Conservation (phyloP, 2,113 vertebrate species). For the Dascyllus trimaculatus region DNA sequence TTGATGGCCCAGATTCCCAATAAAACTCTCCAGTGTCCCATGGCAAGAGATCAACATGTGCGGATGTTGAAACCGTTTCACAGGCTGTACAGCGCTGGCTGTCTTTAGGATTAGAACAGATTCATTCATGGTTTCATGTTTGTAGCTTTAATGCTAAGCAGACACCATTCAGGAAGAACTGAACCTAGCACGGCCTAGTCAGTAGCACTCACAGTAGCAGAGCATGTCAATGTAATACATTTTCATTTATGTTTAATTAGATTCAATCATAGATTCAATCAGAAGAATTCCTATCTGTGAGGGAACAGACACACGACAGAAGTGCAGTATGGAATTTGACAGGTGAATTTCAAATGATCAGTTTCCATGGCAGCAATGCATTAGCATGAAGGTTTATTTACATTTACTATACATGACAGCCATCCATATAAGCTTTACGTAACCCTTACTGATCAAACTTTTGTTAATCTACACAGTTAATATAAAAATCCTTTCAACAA, state of each 20-base stretch:
- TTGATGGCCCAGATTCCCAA: slow-evolving; percentile 65
- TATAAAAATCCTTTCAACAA: neutral
- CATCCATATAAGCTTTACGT: neutral
- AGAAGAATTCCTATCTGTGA: neutral
- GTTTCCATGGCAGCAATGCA: neutral
- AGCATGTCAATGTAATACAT: neutral
- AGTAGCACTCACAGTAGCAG: neutral
- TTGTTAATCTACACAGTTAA: neutral
- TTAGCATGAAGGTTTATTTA: neutral
- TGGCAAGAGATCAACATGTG: slow-evolving; percentile 34
- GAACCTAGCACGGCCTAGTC: neutral
- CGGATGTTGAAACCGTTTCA: slow-evolving; percentile 18
- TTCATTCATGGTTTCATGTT: no score
- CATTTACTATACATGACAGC: neutral
- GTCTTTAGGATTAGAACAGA: neutral
- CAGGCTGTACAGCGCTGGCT: neutral
- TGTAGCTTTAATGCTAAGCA: no score
- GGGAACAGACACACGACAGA: neutral
- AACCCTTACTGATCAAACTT: neutral
- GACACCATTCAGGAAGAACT: no score
- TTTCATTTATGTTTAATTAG: neutral
- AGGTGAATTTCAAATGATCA: neutral
- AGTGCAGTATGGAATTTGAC: neutral
- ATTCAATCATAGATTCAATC: neutral
- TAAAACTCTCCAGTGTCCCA: slow-evolving; percentile 56